Evolutionary conservation across 2,113 vertebrate species (phyloP).

Genomic region (Eidolon helvum): DNA sequence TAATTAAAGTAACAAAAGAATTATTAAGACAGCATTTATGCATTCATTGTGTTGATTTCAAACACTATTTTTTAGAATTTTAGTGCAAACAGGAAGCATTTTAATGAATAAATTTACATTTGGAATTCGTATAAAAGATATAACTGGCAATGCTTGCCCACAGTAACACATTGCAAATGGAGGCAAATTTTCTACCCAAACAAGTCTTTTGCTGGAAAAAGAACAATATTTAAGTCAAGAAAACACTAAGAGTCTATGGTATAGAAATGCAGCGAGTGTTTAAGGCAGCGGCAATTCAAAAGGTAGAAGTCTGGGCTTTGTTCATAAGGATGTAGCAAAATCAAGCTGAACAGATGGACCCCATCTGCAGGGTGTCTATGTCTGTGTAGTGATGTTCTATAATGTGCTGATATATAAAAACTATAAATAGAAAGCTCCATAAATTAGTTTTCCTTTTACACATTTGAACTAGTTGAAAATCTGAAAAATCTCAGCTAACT

Average conservation of each 20-base stretch:
- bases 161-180: background rate
- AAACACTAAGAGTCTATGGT: background rate
- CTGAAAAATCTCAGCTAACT: conserved; percentile 41
- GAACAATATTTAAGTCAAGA: background rate
- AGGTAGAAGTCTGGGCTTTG: conserved; percentile 40
- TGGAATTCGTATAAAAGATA: background rate
- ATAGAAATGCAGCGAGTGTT: background rate
- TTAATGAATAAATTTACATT: conserved; percentile 12
- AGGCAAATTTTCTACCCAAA: background rate
- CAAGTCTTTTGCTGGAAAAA: background rate
- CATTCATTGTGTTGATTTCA: conserved; percentile 20
- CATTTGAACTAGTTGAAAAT: conserved; percentile 31
- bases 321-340: conserved; percentile 38
- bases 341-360: conserved; percentile 30
- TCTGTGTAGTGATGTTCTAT: conserved; percentile 50
- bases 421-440: conserved; percentile 57
- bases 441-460: conserved; percentile 42
- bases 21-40: background rate
- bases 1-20: conserved; percentile 45
- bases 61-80: background rate
- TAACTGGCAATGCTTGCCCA: background rate
- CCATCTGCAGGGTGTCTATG: conserved; percentile 19
- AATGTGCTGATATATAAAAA: conserved; percentile 39
- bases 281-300: conserved; percentile 9
- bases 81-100: conserved; percentile 21